Evolutionary conservation across 1,140 invertebrate species (phyloP).

Genomic region (Rhopalosiphum maidis): DNA sequence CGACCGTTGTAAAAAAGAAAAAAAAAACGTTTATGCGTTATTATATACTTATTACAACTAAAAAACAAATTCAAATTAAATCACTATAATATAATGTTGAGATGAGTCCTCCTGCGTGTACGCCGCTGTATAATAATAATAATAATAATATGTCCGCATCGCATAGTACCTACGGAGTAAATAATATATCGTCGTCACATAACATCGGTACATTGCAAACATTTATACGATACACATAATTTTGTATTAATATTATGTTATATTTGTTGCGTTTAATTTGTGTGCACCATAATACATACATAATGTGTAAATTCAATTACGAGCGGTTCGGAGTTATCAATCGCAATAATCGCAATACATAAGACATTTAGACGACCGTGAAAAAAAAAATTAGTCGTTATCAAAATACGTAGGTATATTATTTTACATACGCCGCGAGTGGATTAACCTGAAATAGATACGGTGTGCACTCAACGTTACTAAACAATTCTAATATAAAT

Average conservation of each 20-base stretch:
- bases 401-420: too few species aligned
- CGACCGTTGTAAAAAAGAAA: not conserved
- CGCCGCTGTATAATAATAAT: not conserved
- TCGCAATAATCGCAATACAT: not conserved
- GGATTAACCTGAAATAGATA: not conserved
- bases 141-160: not conserved
- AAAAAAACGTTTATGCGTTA: not conserved
- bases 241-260: not conserved
- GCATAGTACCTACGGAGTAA: too few species aligned
- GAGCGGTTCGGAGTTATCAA: not conserved
- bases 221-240: not conserved
- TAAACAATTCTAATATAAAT: not conserved
- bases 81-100: not conserved
- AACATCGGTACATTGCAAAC: not conserved
- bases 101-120: not conserved
- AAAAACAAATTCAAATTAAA: not conserved
- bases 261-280: not conserved
- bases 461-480: not conserved
- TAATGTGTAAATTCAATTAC: not conserved
- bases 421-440: not conserved
- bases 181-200: not conserved
- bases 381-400: not conserved
- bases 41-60: too few species aligned
- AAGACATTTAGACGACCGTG: not conserved
- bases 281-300: not conserved